A percentile compares a stretch with the other conserved stretches of the same genome.
Conservation (phyloP, 2,113 vertebrate genomes). For the Corynorhinus townsendii region DNA sequence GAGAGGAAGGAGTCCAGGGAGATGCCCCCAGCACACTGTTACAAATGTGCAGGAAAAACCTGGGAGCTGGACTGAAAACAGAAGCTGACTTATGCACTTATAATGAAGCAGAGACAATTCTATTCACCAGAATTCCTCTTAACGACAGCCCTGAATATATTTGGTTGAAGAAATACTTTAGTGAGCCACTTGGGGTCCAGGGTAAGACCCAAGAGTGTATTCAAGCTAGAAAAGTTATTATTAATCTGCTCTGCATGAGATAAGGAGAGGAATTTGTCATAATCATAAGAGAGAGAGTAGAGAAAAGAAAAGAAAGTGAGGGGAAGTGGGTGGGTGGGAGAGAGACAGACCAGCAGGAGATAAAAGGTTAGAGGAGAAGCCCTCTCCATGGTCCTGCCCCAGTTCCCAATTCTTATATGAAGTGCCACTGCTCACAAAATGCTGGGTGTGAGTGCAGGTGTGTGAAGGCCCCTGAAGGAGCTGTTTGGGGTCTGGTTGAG, state of each 20-base stretch:
- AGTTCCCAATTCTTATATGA: neutral
- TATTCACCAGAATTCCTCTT: constrained; percentile 16
- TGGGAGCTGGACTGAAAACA: neutral
- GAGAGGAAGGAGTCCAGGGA: neutral
- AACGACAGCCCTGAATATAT: constrained; percentile 22
- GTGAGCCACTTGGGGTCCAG: constrained; percentile 18
- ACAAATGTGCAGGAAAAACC: neutral
- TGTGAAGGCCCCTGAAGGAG: neutral
- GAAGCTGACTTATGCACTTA: neutral
- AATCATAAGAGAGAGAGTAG: neutral
- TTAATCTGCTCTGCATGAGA: constrained; percentile 20
- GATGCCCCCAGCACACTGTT: neutral
- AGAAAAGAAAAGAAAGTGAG: neutral
- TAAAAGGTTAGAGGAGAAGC: neutral
- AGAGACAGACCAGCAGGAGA: neutral
- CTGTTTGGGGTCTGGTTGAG: neutral
- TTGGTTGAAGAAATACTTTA: constrained; percentile 23
- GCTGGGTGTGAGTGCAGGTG: neutral
- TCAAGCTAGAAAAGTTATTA: constrained; percentile 31
- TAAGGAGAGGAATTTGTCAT: neutral
- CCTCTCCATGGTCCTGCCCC: neutral
- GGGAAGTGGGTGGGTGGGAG: neutral
- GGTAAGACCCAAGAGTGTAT: constrained; percentile 36
- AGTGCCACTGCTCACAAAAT: neutral
- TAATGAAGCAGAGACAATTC: neutral